These are phyloP conservation scores for Enteromius paludinosus DNA, from an alignment of 2,797 vertebrate genomes.

Conservation along the genomic window DNA sequence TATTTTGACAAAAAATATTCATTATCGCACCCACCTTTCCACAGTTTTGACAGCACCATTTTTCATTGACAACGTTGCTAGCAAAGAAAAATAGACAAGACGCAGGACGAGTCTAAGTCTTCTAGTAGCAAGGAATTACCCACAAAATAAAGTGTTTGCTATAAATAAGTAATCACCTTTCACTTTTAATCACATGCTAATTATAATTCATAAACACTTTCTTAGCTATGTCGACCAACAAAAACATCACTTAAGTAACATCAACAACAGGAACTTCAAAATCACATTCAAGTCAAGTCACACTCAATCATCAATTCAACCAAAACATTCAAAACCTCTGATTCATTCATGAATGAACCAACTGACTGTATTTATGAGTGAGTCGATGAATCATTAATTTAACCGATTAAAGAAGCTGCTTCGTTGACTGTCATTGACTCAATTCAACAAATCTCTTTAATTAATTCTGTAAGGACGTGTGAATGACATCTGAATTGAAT, in stretches of 20 bases:
- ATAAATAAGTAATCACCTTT: background rate
- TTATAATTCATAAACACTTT: background rate
- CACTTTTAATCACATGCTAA: background rate
- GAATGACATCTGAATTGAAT: background rate
- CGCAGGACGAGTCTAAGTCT: background rate
- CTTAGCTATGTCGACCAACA: background rate
- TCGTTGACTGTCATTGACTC: background rate
- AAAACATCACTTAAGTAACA: background rate
- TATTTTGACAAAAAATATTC: constrained; percentile 50
- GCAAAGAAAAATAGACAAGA: constrained; percentile 23
- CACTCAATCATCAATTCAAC: background rate
- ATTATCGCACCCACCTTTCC: constrained; percentile 43
- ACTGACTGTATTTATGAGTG: background rate
- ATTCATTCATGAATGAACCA: background rate
- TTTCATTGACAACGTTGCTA: constrained; percentile 17
- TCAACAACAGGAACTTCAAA: background rate
- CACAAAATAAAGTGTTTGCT: background rate
- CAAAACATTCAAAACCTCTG: background rate
- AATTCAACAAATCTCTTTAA: background rate
- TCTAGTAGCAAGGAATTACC: background rate
- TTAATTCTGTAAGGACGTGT: background rate
- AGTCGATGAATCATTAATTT: background rate
- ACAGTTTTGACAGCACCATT: constrained; percentile 25
- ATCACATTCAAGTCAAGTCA: background rate
- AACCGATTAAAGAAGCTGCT: background rate